Base-by-base conservation (phyloP, 2,113 vertebrate genomes). In the Hippocampus abdominalis region DNA sequence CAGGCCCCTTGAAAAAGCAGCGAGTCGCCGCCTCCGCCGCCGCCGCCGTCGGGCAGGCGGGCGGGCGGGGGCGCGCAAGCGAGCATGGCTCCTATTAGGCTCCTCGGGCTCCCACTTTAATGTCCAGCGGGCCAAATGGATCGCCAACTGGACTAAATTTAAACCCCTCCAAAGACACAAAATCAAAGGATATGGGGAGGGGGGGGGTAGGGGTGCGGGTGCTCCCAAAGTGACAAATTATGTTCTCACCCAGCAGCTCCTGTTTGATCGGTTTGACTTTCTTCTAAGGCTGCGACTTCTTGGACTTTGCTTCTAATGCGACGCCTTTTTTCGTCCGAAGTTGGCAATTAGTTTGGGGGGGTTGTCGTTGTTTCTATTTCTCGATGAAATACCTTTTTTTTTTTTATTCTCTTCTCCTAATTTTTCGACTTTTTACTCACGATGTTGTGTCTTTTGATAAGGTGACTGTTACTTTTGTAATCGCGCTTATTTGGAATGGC, bases 51-150 rank as follows among this genome's bases (percentile, higher is more conserved):
- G 3, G 13, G 4, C 16, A 16, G 15, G n/a, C 76, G 13, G 12
- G 44, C 44, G 44, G 4, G 46, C 1, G 13, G 13, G 53, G 3
- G 53, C 21, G 11, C 7, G 46, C 46, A 25, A 23, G 72, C 76
- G 86, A 81, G 90, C 87, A 89, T 91, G 90, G 90, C 89, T 91
- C 89, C 84, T 91, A 93, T 92, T 93, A 92, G 88, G 83, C 82
- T 79, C 83, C 86, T 79, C 82, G 84, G 84, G 85, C 88, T 90
- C 82, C 84, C 73, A 86, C 90, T 93, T 91, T 93, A 91, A 93
- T 91, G 91, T 90, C 84, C 87, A 78, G 84, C 70, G 70, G 83
- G 79, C 85, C 84, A 90, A 91, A 92, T 87, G 90, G 86, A 89
- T 90, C 80, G 49, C 85, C 90, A 83, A 91, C 87, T 87, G 77